Percentiles rank a stretch among this genome's conserved stretches.
Conservation (phyloP, 2,888 invertebrate genomes). For the Cecidostiba fungosa region DNA sequence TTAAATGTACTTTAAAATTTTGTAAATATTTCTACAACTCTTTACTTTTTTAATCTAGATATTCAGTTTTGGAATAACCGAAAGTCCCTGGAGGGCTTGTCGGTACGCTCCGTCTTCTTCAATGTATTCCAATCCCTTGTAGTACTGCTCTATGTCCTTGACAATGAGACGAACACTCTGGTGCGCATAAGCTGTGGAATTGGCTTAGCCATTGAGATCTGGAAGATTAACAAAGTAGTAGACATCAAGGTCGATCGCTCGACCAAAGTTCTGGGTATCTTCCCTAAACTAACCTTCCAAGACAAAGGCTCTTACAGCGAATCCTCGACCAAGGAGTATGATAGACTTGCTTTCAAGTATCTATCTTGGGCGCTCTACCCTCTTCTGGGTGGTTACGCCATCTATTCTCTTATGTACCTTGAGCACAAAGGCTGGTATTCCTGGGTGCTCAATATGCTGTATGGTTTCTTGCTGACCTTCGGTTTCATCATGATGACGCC, state of each 20-base stretch:
- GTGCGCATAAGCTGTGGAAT: slow-evolving; percentile 96
- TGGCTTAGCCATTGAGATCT: slow-evolving; percentile 97
- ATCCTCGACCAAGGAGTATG: slow-evolving; percentile 96
- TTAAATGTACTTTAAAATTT: not conserved
- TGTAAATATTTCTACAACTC: not conserved
- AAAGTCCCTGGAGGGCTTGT: slow-evolving; percentile 97
- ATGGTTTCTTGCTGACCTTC: slow-evolving; percentile 98
- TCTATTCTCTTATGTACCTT: slow-evolving; percentile 96
- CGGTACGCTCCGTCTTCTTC: slow-evolving; percentile 98
- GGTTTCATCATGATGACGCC: slow-evolving; percentile 99
- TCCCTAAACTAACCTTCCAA: slow-evolving; percentile 90
- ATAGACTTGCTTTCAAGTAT: slow-evolving; percentile 97
- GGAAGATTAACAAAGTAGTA: slow-evolving; percentile 99
- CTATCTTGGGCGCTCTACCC: slow-evolving; percentile 98
- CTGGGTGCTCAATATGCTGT: slow-evolving; percentile 96
- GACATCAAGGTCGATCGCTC: slow-evolving; percentile 91
- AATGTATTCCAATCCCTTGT: slow-evolving; percentile 98
- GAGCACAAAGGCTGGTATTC: slow-evolving; percentile 99
- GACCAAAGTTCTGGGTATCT: slow-evolving; percentile 87
- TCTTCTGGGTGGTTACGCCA: slow-evolving; percentile 94
- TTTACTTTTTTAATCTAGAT: slow-evolving; percentile 81
- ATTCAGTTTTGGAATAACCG: slow-evolving; percentile 99
- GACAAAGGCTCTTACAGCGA: slow-evolving; percentile 99
- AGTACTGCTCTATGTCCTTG: slow-evolving; percentile 97
- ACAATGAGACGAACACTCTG: slow-evolving; percentile 99